These are phyloP conservation scores for Helarctos malayanus DNA, from an alignment of 2,797 vertebrate species.

Conservation along the genomic window DNA sequence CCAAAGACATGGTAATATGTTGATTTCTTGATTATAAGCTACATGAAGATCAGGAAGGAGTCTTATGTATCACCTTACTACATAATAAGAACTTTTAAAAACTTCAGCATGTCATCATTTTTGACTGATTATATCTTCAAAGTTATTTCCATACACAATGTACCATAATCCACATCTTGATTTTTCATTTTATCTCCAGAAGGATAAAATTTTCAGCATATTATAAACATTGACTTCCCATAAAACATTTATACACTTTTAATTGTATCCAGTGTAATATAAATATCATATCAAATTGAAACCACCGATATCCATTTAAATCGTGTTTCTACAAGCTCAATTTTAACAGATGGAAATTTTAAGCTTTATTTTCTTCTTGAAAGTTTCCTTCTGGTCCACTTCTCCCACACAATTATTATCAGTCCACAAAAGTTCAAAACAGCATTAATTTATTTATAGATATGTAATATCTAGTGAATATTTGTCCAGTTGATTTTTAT, in stretches of 20 bases:
- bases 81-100: slow-evolving; percentile 45
- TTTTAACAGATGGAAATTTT: slow-evolving; percentile 11
- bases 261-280: not conserved
- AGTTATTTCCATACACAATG: slow-evolving; percentile 12
- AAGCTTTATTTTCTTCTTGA: not conserved
- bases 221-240: slow-evolving; percentile 34
- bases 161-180: not conserved
- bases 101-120: not conserved
- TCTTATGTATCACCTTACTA: not conserved
- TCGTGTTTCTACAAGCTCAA: not conserved
- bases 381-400: not conserved
- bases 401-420: not conserved
- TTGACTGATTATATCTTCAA: not conserved
- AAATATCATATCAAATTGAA: slow-evolving; percentile 4
- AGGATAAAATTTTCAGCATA: not conserved
- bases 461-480: not conserved
- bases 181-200: slow-evolving; percentile 12
- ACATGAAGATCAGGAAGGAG: not conserved
- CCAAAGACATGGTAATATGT: not conserved
- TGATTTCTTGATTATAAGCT: not conserved
- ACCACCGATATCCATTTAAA: not conserved
- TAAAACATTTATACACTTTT: not conserved
- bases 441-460: not conserved
- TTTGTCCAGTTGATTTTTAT: not conserved
- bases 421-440: not conserved